phyloP scores from a whole-genome alignment of 2,888 invertebrate genomes.

The Brenthis ino region DNA sequence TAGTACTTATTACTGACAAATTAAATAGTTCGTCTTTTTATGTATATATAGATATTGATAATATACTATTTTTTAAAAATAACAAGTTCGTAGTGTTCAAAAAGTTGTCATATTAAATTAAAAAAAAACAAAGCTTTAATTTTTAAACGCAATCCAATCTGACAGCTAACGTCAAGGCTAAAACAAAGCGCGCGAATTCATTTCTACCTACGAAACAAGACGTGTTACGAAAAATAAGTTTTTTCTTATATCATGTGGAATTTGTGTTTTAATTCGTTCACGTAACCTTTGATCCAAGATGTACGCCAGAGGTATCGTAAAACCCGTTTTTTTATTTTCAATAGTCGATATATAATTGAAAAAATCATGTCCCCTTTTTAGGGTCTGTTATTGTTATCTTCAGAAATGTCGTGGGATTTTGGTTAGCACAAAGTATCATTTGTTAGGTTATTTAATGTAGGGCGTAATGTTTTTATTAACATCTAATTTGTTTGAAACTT shows the following conservation, averaged over 20 bases:
- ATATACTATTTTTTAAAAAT: too few species aligned
- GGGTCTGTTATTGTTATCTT: conserved; percentile 21
- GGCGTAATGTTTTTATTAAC: conserved; percentile 3
- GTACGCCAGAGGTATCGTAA: conserved; percentile 9
- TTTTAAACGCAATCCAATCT: conserved; percentile 18
- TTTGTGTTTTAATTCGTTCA: conserved; percentile 3
- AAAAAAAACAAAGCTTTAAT: conserved; percentile 1
- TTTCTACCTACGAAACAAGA: not conserved
- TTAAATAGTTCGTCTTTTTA: too few species aligned
- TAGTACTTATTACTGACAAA: too few species aligned
- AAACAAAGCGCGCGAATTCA: conserved; percentile 35
- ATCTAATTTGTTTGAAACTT: not conserved
- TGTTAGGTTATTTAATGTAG: conserved; percentile 18
- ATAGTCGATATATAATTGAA: conserved; percentile 14
- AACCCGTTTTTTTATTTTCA: conserved; percentile 19
- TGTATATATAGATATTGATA: too few species aligned
- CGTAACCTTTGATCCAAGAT: conserved; percentile 21
- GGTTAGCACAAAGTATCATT: conserved; percentile 3
- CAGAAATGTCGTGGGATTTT: conserved; percentile 25
- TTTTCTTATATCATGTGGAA: conserved; percentile 2
- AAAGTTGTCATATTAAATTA: not conserved
- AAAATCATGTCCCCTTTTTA: conserved; percentile 17
- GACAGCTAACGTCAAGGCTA: conserved; percentile 26
- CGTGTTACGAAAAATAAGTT: not conserved
- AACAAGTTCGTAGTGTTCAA: not conserved